Evolutionary conservation across 2,797 vertebrate species (phyloP), one percentile per base, ranked within the genome.

Genomic region (Diglossa cyanea): DNA sequence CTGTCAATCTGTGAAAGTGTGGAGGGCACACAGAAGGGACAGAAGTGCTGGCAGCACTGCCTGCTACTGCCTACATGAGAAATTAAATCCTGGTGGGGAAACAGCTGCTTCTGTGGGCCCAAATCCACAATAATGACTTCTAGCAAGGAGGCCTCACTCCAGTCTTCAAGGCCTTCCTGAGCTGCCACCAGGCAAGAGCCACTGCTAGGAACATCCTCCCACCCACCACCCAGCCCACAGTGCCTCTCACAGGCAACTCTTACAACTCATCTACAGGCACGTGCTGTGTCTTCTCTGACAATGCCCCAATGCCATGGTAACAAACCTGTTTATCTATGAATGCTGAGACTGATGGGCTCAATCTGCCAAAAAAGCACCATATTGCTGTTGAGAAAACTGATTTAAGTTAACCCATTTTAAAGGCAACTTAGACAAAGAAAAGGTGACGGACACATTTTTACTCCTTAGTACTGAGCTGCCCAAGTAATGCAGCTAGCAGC

Each of bases 271-370:
- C 63, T 19, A 31, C 0, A 62, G 54, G 71, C 84, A 57, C 3
- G 35, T 33, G 45, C 28, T 8, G 4, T 0, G 0, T 66, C 66
- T 90, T 47, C 75, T 84, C 58, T 0, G 0, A 75, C 68, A 78
- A 31, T 18, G 70, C 55, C 90, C 28, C 0, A 4, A 80, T 61
- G 54, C 90, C 80, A 94, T 90, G 72, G 94, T 39, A 95, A 97
- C 89, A 83, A 97, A 88, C 88, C 70, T 82, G 74, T 88, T 91
- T 65, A 90, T 60, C 79, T 74, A n/a, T 33, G 88, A 77, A 81
- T 60, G 37, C 66, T 67, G 84, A 90, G 93, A 87, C 37, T 71
- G 63, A 96, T 35, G 39, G 73, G 89, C 73, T 86, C 79, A 66
- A 66, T 81, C 55, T 94, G 85, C 62, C 81, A 86, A 88, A 91